Base-by-base conservation (phyloP, 2,888 invertebrate species). In the Drosophila sordidula region DNA sequence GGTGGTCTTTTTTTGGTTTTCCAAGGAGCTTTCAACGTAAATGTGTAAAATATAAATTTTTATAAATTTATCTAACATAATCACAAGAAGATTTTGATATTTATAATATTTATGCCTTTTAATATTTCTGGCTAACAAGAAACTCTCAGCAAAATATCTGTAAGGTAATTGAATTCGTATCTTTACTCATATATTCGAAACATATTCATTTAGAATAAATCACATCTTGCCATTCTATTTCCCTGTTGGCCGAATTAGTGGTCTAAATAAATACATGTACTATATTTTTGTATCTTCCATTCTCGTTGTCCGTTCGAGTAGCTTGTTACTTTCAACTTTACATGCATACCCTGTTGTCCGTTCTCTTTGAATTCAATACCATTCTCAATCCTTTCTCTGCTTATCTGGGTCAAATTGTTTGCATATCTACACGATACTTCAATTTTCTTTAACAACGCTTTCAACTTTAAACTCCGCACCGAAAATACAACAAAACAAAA, bases 381-480 rank as follows among this genome's bases (percentile, higher is more conserved):
- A 16, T 45, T 49, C 42, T 14, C 41, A 41, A 52, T 56, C 41
- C 52, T 57, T 51, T 71, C 39, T 44, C 36, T 36, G 29, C 9
- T 49, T 49, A 72, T 56, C 26, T 76, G 61, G 69, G 73, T 77
- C 78, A 77, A 39, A 66, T 63, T 41, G 29, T 56, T 57, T 46
- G 46, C 72, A 66, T 58, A 41, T 58, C 45, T 67, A 68, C 77
- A 72, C 55, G 68, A 59, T 58, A 68, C 73, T 58, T 68, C 64
- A 69, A 65, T 77, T 77, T 62, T 61, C 64, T 14, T 61, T 45
- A 57, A 64, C 78, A 72, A 14, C 59, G 61, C 46, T 76, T 77
- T 77, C 46, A 73, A 69, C 69, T 78, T 76, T 76, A 76, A 78
- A 42, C 65, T 59, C 45, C 45, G 61, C 18, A n/a, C 41, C 45